phyloP scores from a whole-genome alignment of 1,140 invertebrate genomes.

The Pectinophora gossypiella region DNA sequence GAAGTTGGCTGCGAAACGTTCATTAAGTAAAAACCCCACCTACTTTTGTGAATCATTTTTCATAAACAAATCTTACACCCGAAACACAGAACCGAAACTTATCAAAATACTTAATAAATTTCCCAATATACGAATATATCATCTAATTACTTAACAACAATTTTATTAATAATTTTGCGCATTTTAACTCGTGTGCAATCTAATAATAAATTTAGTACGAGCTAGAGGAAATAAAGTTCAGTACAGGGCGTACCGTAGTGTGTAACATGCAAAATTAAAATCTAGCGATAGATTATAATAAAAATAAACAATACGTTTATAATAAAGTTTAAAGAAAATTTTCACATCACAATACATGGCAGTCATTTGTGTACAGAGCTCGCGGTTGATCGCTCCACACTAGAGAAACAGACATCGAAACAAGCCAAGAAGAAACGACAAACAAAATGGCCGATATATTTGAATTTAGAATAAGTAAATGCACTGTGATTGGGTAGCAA shows the following conservation, averaged over 20 bases:
- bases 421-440: too few relatives aligned
- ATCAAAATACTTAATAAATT: not conserved
- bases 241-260: not conserved
- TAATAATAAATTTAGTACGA: conserved; percentile 11
- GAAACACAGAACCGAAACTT: too few relatives aligned
- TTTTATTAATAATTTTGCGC: conserved; percentile 9
- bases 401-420: too few relatives aligned
- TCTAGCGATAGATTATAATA: conserved; percentile 19
- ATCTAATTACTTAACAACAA: conserved; percentile 10
- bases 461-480: too few relatives aligned
- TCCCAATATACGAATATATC: not conserved
- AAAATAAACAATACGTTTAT: conserved; percentile 14
- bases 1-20: too few relatives aligned
- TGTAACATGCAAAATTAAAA: conserved; percentile 19
- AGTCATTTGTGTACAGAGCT: conserved; percentile 14
- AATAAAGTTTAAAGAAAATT: conserved; percentile 18
- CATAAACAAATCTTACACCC: too few relatives aligned
- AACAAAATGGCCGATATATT: too few relatives aligned
- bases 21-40: too few relatives aligned
- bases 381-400: too few relatives aligned
- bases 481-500: too few relatives aligned
- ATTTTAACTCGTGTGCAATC: conserved; percentile 15
- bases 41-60: too few relatives aligned
- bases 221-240: conserved; percentile 6
- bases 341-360: conserved; percentile 27